These are phyloP conservation scores for Hirundichthys speculiger DNA, from an alignment of 2,113 vertebrate genomes.

Conservation along the genomic window DNA sequence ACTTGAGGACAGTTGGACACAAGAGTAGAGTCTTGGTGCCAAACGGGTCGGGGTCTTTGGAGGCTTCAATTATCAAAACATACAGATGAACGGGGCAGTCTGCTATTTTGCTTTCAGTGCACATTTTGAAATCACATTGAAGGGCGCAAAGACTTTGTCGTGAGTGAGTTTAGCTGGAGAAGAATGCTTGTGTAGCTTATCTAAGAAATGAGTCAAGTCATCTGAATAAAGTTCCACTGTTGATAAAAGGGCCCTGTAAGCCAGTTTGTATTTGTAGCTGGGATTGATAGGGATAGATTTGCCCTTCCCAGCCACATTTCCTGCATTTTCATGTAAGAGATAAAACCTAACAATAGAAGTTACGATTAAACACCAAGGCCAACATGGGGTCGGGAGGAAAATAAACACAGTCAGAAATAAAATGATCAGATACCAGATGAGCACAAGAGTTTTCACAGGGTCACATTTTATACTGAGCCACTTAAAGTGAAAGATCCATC, in stretches of 20 bases:
- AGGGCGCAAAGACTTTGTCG: conserved; percentile 14
- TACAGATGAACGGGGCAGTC: conserved; percentile 29
- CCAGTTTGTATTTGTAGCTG: conserved; percentile 23
- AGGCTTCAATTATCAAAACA: conserved; percentile 43
- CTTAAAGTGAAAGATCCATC: too few relatives aligned
- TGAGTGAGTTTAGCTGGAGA: too few relatives aligned
- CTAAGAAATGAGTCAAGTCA: conserved; percentile 33
- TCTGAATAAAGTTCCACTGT: conserved; percentile 1
- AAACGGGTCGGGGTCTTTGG: conserved; percentile 44
- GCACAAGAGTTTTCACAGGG: conserved; percentile 13
- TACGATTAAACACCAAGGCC: conserved; percentile 8
- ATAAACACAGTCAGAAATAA: neutral
- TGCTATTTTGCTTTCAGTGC: conserved; percentile 25
- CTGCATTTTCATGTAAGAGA: conserved; percentile 39
- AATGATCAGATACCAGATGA: conserved; percentile 2
- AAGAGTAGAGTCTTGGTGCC: conserved; percentile 32
- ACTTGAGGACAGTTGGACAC: conserved; percentile 43
- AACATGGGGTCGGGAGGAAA: conserved; percentile 30
- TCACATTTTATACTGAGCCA: conserved; percentile 32
- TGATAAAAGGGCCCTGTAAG: conserved; percentile 26
- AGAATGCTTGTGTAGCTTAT: conserved; percentile 35
- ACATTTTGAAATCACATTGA: conserved; percentile 23
- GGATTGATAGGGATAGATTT: conserved; percentile 33
- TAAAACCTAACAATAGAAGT: conserved; percentile 29
- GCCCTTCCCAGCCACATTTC: conserved; percentile 44